These are phyloP conservation scores for Tachina fera DNA, from an alignment of 2,888 invertebrate species.

Conservation along the genomic window DNA sequence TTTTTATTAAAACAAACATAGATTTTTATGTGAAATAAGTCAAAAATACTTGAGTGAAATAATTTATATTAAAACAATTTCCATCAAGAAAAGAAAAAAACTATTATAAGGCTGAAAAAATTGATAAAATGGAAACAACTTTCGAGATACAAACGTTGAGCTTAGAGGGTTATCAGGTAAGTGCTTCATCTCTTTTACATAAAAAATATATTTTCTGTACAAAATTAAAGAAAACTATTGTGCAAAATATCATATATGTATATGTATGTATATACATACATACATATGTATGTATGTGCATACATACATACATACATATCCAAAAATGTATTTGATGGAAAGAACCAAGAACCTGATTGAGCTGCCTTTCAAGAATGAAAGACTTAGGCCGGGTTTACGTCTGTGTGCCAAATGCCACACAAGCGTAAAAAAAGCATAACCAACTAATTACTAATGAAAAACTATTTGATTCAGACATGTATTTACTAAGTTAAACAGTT, in stretches of 20 bases:
- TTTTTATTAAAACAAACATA: no score
- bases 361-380: no score
- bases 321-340: not conserved
- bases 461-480: no score
- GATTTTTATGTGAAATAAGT: not conserved
- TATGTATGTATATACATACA: not conserved
- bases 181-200: not conserved
- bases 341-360: no score
- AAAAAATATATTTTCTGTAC: no score
- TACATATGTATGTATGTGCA: not conserved
- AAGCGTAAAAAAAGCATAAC: no score
- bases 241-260: slow-evolving; percentile 20
- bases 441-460: no score
- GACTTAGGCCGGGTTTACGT: no score
- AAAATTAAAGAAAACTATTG: slow-evolving; percentile 42
- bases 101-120: not conserved
- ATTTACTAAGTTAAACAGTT: no score
- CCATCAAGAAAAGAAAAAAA: not conserved
- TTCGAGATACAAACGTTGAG: not conserved
- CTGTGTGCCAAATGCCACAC: no score
- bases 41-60: not conserved
- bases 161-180: slow-evolving; percentile 25
- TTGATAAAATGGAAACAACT: slow-evolving; percentile 27
- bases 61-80: not conserved
- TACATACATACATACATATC: not conserved